phyloP scores from a whole-genome alignment of 2,888 invertebrate genomes.

The Aspidiotus rigidus region DNA sequence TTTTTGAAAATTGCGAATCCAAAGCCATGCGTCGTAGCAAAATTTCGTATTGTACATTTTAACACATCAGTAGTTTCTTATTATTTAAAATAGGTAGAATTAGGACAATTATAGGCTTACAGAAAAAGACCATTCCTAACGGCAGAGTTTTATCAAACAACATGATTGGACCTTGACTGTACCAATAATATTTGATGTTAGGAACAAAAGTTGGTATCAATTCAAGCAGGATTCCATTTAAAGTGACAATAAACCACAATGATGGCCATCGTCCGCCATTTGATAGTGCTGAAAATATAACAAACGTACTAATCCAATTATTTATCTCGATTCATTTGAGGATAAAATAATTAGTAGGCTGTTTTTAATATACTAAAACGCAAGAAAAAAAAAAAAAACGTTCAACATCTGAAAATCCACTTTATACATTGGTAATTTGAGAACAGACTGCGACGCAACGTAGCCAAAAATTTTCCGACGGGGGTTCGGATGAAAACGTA shows the following conservation, averaged over 20 bases:
- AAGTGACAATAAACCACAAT: constrained; percentile 62
- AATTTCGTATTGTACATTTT: neutral
- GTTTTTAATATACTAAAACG: too few relatives aligned
- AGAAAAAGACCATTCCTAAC: constrained; percentile 60
- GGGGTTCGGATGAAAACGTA: too few relatives aligned
- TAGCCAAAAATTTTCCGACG: too few relatives aligned
- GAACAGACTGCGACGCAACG: too few relatives aligned
- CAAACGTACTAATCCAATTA: too few relatives aligned
- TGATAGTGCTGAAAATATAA: constrained; percentile 49
- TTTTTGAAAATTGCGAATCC: too few relatives aligned
- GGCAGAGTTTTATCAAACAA: constrained; percentile 62
- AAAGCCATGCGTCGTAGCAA: too few relatives aligned
- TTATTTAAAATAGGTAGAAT: neutral
- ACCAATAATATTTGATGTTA: constrained; percentile 76
- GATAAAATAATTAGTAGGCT: too few relatives aligned
- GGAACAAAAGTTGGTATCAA: constrained; percentile 59
- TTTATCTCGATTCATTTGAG: too few relatives aligned
- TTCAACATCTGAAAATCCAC: too few relatives aligned
- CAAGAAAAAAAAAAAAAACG: too few relatives aligned
- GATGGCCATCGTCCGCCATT: constrained; percentile 65
- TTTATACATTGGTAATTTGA: too few relatives aligned
- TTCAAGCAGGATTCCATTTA: constrained; percentile 65
- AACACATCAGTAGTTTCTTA: neutral
- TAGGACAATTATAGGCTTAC: constrained; percentile 48
- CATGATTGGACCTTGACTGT: constrained; percentile 64